Conservation (phyloP, 30 jellyfish, hydroid and myxozoan species). For the Phacellophora camtschatica region DNA sequence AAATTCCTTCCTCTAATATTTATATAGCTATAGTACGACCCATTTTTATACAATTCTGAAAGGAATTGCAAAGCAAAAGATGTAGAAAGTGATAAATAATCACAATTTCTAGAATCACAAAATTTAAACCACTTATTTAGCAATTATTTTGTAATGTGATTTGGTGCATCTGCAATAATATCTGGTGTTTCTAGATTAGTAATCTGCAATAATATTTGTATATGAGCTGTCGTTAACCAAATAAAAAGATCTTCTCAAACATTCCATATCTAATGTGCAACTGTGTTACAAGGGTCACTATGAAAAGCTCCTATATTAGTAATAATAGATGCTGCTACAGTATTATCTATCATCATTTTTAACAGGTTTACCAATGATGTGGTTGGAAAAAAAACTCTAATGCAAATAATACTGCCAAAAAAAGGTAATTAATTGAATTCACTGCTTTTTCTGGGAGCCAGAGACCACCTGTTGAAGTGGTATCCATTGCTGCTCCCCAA, state of each 20-base stretch:
- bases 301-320: conserved; percentile 16
- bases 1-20: neutral
- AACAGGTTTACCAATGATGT: neutral
- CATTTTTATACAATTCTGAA: neutral
- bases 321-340: conserved; percentile 21
- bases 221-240: conserved; percentile 64
- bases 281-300: conserved; percentile 9
- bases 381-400: neutral
- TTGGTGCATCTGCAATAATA: too few species aligned
- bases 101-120: too few species aligned
- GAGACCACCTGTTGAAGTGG: conserved; percentile 11
- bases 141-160: too few species aligned
- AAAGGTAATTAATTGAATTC: conserved; percentile 30
- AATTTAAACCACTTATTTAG: too few species aligned
- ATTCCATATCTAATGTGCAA: conserved; percentile 16
- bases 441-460: conserved; percentile 38
- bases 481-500: conserved; percentile 43
- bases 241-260: conserved; percentile 7
- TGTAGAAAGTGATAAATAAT: neutral
- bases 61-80: neutral
- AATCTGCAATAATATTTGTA: conserved; percentile 33
- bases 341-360: conserved; percentile 35
- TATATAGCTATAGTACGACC: neutral
- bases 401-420: conserved; percentile 17
- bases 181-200: conserved; percentile 15